phyloP scores from a whole-genome alignment of 35 echinoderm and acorn worm genomes.

The Holothuria glaberrima region DNA sequence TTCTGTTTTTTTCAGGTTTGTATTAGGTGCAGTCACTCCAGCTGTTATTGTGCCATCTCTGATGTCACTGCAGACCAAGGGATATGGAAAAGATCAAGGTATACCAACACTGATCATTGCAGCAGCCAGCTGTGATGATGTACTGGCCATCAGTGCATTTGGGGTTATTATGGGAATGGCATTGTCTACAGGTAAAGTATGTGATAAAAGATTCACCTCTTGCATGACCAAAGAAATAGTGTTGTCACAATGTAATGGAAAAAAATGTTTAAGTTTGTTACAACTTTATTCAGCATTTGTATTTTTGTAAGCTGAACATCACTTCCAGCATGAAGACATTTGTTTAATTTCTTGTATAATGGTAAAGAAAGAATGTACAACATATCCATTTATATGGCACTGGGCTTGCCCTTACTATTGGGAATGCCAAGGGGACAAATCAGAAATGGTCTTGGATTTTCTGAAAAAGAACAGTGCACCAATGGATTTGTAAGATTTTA shows the following conservation, averaged over 20 bases:
- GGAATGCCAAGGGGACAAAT: too few relatives aligned
- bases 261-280: background rate
- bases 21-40: constrained; percentile 89
- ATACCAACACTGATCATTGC: constrained; percentile 91
- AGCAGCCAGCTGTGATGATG: constrained; percentile 89
- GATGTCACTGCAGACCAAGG: constrained; percentile 77
- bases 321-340: too few relatives aligned
- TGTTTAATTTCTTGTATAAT: too few relatives aligned
- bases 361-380: too few relatives aligned
- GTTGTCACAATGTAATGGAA: background rate
- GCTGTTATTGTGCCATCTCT: constrained; percentile 94
- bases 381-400: too few relatives aligned
- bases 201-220: too few relatives aligned
- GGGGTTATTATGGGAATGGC: constrained; percentile 78
- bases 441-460: too few relatives aligned
- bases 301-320: too few relatives aligned
- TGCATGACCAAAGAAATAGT: background rate
- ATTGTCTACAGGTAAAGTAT: constrained; percentile 78
- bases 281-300: too few relatives aligned
- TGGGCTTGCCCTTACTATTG: too few relatives aligned
- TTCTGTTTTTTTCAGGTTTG: constrained; percentile 71
- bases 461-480: too few relatives aligned
- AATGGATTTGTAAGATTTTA: too few relatives aligned
- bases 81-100: constrained; percentile 77
- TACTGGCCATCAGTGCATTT: constrained; percentile 90